Base-by-base conservation (phyloP, 2,113 vertebrate genomes). In the Dolichotis patagonum region DNA sequence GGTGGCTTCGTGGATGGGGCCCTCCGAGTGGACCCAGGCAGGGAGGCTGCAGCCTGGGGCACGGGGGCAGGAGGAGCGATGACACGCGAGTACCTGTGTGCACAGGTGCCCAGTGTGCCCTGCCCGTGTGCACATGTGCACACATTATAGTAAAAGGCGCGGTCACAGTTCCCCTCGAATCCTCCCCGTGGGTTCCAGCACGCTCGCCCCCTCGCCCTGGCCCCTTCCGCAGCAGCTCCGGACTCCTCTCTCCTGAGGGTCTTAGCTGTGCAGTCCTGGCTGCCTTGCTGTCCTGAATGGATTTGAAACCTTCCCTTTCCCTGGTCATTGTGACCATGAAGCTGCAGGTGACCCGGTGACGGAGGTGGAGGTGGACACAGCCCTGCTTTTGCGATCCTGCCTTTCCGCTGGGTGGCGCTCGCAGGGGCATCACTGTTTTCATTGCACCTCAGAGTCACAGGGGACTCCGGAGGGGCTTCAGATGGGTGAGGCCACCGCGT, bases 51-150 rank as follows among this genome's bases (percentile, higher is more conserved):
- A 3, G 63, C 86, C 97, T 98, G 75, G 69, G 77, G 62, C 28
- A n/a, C 63, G 80, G 16, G 13, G 30, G n/a, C n/a, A 12, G n/a
- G 7, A 4, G 30, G 46, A 52, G 49, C 2, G 3, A 20, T 62
- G 14, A 60, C 0, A 6, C 4, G 0, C 0, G 0, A 0, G 1
- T n/a, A 24, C 28, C 2, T 35, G 82, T 6, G 49, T 38, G 41
- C 13, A 58, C 8, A 7, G 6, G 41, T 38, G 35, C 2, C 2
- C 28, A 26, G 12, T 77, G 73, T 46, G 46, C 46, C 46, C 46
- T 46, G 46, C 46, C 4, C 6, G 49, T 52, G 49, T 52, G 49
- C 10, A 11, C 49, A 52, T 52, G 49, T 52, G 6, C 49, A 52
- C 11, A 11, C 49, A 9, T 52, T 52, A 11, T 52, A 52, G 49